These are phyloP conservation scores for Lochmaea crataegi DNA, from an alignment of 2,888 invertebrate species.

Conservation along the genomic window DNA sequence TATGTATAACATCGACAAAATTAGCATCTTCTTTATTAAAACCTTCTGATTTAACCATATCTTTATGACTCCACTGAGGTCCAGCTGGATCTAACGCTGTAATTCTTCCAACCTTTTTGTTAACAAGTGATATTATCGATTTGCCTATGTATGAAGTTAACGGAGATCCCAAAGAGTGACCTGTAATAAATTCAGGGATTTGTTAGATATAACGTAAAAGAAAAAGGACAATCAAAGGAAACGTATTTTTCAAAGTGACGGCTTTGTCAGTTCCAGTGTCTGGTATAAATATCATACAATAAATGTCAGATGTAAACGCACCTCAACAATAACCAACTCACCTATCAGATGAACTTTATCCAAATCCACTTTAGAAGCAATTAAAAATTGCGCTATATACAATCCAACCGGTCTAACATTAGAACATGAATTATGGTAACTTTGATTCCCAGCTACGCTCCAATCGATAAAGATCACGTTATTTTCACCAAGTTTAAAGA, in stretches of 20 bases:
- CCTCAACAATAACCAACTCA: slow-evolving; percentile 51
- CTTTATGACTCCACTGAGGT: slow-evolving; percentile 54
- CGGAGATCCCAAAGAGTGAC: slow-evolving; percentile 59
- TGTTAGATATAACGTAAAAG: neutral
- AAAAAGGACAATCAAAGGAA: slow-evolving; percentile 32
- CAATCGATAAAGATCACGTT: slow-evolving; percentile 66
- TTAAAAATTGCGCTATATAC: slow-evolving; percentile 63
- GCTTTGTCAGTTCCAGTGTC: no score
- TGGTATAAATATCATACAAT: no score
- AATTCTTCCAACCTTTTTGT: slow-evolving; percentile 62
- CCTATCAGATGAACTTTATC: slow-evolving; percentile 65
- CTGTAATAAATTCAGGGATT: slow-evolving; percentile 31
- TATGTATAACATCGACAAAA: slow-evolving; percentile 82
- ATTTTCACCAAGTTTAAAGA: slow-evolving; percentile 61
- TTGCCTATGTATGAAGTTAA: slow-evolving; percentile 55
- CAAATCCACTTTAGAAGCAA: slow-evolving; percentile 55
- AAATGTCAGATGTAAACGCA: no score
- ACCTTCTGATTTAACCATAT: slow-evolving; percentile 64
- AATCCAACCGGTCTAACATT: slow-evolving; percentile 64
- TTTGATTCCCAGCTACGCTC: slow-evolving; percentile 55
- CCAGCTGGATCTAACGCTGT: slow-evolving; percentile 67
- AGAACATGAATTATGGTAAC: slow-evolving; percentile 61
- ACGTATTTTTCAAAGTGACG: no score
- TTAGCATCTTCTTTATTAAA: slow-evolving; percentile 77
- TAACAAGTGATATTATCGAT: slow-evolving; percentile 43